phyloP scores from a whole-genome alignment of 2,888 invertebrate species.

The Salpingus planirostris region DNA sequence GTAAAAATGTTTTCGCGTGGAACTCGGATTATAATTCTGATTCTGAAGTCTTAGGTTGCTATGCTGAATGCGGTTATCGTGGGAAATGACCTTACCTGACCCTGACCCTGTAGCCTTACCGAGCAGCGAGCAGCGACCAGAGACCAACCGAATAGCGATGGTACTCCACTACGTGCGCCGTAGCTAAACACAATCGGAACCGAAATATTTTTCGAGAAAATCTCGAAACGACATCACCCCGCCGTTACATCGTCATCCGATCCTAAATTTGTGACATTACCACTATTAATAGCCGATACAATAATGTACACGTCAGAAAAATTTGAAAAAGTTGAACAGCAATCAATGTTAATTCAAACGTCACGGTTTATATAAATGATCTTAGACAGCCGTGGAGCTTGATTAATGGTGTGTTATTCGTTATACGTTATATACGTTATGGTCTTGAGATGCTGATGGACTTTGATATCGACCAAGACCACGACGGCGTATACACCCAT shows the following conservation, averaged over 20 bases:
- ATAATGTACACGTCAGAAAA: constrained; percentile 24
- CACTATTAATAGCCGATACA: constrained; percentile 12
- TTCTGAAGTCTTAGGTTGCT: constrained; percentile 39
- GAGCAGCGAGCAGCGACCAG: constrained; percentile 21
- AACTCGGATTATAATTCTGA: constrained; percentile 31
- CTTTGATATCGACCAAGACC: constrained; percentile 16
- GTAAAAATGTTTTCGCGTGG: constrained; percentile 24
- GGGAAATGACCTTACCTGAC: constrained; percentile 45
- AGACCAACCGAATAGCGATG: constrained; percentile 18
- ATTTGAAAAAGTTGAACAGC: constrained; percentile 32
- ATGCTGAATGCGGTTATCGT: constrained; percentile 42
- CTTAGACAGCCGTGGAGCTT: constrained; percentile 33
- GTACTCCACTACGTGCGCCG: constrained; percentile 14
- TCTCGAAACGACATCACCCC: too few relatives aligned
- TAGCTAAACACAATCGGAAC: too few relatives aligned
- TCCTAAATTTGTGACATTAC: constrained; percentile 14
- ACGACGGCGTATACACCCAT: too few relatives aligned
- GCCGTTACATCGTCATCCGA: too few relatives aligned
- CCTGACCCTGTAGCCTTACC: constrained; percentile 41
- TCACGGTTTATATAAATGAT: constrained; percentile 42
- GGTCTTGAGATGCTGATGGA: constrained; percentile 26
- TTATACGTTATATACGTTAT: constrained; percentile 20
- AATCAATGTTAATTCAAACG: constrained; percentile 44
- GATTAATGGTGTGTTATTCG: constrained; percentile 37
- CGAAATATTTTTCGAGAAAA: too few relatives aligned